These are phyloP conservation scores for Tichodroma muraria DNA, from an alignment of 2,113 vertebrate species.

Conservation along the genomic window DNA sequence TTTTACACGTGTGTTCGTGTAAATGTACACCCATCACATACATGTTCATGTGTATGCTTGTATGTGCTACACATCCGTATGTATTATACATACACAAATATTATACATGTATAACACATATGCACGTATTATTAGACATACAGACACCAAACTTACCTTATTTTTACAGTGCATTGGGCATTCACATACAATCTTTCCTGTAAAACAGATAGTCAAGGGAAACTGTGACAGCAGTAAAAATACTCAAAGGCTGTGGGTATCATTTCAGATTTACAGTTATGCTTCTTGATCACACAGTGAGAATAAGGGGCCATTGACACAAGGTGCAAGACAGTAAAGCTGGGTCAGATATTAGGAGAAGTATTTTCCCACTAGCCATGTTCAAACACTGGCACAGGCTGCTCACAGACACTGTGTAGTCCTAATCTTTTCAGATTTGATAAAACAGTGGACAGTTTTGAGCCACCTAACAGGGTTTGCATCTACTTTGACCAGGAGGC, in stretches of 20 bases:
- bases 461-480: background rate
- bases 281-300: rapidly evolving
- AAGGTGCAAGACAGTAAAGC: background rate
- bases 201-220: background rate
- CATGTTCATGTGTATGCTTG: too few relatives aligned
- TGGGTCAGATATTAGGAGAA: background rate
- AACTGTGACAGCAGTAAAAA: background rate
- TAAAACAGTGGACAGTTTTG: background rate
- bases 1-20: rapidly evolving
- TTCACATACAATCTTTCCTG: background rate
- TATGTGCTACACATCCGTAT: rapidly evolving
- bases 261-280: rapidly evolving
- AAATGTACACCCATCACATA: background rate
- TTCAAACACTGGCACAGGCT: background rate
- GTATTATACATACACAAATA: background rate
- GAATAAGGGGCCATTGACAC: background rate
- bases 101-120: rapidly evolving
- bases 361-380: background rate
- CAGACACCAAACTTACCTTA: background rate
- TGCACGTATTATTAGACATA: rapidly evolving
- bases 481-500: background rate
- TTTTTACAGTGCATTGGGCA: background rate
- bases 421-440: background rate
- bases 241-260: background rate
- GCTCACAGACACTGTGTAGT: background rate